Conservation (phyloP, 2,797 vertebrate genomes). For the Arctocebus calabarensis region DNA sequence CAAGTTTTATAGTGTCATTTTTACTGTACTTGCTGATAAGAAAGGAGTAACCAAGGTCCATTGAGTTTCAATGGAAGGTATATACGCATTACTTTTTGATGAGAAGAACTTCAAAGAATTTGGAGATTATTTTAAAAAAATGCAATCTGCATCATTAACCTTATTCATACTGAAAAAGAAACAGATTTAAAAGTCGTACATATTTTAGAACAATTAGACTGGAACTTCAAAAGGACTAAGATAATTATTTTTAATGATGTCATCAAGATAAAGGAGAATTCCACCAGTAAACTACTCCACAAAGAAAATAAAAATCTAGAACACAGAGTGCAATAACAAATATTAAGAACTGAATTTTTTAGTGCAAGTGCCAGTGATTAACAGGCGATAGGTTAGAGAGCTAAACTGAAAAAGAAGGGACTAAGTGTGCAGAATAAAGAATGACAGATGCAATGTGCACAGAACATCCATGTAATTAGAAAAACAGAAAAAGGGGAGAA, state of each 20-base stretch:
- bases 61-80: neutral
- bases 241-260: neutral
- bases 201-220: neutral
- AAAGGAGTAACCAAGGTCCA: neutral
- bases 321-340: neutral
- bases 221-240: neutral
- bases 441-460: neutral
- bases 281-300: neutral
- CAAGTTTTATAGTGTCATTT: neutral
- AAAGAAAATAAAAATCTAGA: neutral
- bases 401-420: neutral
- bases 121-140: neutral
- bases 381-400: neutral
- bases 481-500: neutral
- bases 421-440: neutral
- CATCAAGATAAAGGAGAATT: neutral
- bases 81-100: neutral
- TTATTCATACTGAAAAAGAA: neutral
- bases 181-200: neutral
- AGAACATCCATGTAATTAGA: neutral
- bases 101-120: neutral
- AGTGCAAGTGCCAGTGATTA: neutral
- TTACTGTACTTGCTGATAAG: neutral
- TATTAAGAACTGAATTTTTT: neutral
- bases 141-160: neutral